Evolutionary conservation across 1,140 invertebrate species (phyloP).

Genomic region (Drosophila ohnishii): DNA sequence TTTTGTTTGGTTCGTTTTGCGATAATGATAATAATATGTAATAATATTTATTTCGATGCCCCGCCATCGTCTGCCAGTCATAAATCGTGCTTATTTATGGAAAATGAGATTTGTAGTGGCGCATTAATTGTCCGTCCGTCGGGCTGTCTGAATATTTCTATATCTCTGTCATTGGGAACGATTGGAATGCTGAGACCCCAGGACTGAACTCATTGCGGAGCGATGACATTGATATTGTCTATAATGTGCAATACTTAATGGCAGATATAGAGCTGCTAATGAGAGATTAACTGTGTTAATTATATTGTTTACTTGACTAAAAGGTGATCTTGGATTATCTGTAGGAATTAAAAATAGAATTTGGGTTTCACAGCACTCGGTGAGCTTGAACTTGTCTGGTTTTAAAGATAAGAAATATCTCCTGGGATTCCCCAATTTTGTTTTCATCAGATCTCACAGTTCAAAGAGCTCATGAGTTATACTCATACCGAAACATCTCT

Average conservation of each 20-base stretch:
- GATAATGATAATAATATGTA: constrained; percentile 73
- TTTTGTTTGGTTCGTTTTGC: constrained; percentile 39
- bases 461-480: background rate
- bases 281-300: constrained; percentile 37
- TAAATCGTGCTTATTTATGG: constrained; percentile 73
- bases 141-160: constrained; percentile 2
- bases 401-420: background rate
- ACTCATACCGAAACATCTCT: background rate
- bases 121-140: constrained; percentile 54
- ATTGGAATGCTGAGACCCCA: constrained; percentile 52
- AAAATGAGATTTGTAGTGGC: constrained; percentile 72
- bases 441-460: background rate
- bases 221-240: constrained; percentile 70
- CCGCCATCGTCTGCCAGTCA: constrained; percentile 29
- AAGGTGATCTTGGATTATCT: constrained; percentile 25
- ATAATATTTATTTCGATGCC: constrained; percentile 56
- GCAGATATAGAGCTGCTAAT: constrained; percentile 13
- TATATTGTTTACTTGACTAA: constrained; percentile 41
- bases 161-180: constrained; percentile 45
- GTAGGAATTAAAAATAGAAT: background rate
- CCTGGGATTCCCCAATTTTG: background rate
- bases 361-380: background rate
- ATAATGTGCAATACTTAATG: constrained; percentile 10
- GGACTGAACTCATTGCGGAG: constrained; percentile 50
- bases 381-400: background rate